Evolutionary conservation across 1,140 invertebrate genomes (phyloP).

Genomic region (Ridgeia piscesae): DNA sequence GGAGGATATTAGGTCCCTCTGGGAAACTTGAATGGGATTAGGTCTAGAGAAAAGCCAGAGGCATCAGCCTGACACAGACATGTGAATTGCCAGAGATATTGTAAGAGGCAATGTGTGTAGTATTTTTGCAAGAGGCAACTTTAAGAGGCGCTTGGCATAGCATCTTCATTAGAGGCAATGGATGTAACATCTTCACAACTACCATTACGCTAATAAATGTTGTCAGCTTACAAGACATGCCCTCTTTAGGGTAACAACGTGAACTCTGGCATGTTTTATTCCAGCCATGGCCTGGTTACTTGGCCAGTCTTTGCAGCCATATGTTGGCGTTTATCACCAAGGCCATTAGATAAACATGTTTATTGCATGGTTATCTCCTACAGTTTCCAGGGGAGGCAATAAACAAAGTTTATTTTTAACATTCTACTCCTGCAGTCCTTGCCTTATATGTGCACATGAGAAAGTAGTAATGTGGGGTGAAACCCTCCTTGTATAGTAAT

Average conservation of each 20-base stretch:
- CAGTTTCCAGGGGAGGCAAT: background rate
- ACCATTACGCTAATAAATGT: too few relatives aligned
- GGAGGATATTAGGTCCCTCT: background rate
- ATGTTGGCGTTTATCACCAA: background rate
- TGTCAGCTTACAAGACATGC: background rate
- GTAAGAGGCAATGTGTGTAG: background rate
- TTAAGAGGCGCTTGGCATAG: background rate
- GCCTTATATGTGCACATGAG: background rate
- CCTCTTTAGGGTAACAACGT: background rate
- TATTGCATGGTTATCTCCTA: background rate
- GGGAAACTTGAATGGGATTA: background rate
- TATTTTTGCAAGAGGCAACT: background rate
- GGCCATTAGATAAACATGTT: background rate
- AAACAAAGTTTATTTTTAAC: background rate
- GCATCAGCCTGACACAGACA: background rate
- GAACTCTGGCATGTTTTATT: background rate
- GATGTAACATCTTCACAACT: too few relatives aligned
- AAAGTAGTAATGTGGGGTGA: background rate
- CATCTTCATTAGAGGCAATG: background rate
- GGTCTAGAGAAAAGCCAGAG: background rate
- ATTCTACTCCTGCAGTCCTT: background rate
- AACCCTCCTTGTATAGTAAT: too few relatives aligned
- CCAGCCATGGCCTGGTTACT: background rate
- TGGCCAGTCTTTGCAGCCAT: background rate
- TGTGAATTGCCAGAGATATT: background rate